Base-by-base conservation (phyloP, 2,888 invertebrate species). In the Andrena marginata region DNA sequence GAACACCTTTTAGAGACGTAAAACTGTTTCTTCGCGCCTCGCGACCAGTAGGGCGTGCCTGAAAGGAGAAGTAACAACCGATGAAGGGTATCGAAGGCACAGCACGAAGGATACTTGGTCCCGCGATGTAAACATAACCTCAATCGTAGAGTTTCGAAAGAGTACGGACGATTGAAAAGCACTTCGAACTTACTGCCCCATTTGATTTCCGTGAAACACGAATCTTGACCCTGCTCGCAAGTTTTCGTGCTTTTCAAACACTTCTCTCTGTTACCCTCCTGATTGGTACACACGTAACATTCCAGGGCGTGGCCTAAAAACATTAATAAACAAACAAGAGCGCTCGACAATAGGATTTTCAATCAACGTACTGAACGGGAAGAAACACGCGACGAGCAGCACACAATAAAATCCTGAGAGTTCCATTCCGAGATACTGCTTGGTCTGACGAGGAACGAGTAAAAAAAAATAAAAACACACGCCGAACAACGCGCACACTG, bases 251-350 rank as follows among this genome's bases (percentile, higher is more conserved):
- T 98, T 92, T 97, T 98, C 3, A 97, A 95, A 94, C 99, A 99
- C 94, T 99, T 99, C 85, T 97, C 98, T 69, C 95, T 96, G 93
- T 99, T 99, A 87, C 97, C 97, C 87, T 98, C 98, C 95, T 99
- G 99, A 90, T 97, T 96, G 85, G 97, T 96, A 94, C 99, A 99
- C 16, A 99, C 98, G 93, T 99, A 99, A 94, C 99, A 99, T 95
- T 99, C 99, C 86, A 99, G 95, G 85, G 96, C 95, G 91, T 94
- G 91, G 90, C 95, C 97, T 97, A 92, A 91, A 71, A 77, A 63
- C 7, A 48, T 23, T 62, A 16, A n/a, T n/a, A 8, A 68, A 29
- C 63, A 60, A 74, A 33, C 1, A 20, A 8, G 71, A 6, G 2
- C 7, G 5, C 0, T 35, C 4, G 6, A 5, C n/a, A 51, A 29